Conservation (phyloP, 2,888 invertebrate genomes). For the Seira ritae region DNA sequence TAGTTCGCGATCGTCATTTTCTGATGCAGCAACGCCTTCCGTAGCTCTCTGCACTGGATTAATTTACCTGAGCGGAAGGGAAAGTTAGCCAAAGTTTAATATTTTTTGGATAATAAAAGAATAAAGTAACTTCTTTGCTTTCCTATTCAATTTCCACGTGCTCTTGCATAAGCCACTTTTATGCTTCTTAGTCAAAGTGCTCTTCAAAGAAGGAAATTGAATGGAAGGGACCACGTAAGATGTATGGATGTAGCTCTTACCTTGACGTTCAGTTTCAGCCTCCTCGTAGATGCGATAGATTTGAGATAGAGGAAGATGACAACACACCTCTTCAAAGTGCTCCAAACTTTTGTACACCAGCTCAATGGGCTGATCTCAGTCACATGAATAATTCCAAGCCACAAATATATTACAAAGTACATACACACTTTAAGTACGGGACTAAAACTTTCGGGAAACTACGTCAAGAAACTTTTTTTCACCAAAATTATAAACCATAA, state of each 20-base stretch:
- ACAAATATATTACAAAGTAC: slow-evolving; percentile 18
- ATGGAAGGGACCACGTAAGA: neutral
- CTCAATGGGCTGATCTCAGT: slow-evolving; percentile 75
- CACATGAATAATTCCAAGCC: slow-evolving; percentile 14
- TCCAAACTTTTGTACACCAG: slow-evolving; percentile 75
- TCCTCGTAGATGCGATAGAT: slow-evolving; percentile 74
- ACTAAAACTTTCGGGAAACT: slow-evolving; percentile 1
- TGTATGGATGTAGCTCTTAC: slow-evolving; percentile 59
- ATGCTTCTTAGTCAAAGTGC: neutral
- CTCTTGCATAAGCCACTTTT: neutral
- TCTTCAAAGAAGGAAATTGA: neutral
- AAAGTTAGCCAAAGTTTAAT: neutral
- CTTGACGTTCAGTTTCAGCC: slow-evolving; percentile 74
- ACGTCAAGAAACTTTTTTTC: slow-evolving; percentile 15
- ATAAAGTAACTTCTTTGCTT: too few relatives aligned
- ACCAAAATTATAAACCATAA: neutral
- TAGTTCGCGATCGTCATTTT: slow-evolving; percentile 27
- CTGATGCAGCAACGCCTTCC: slow-evolving; percentile 49
- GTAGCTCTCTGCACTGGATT: slow-evolving; percentile 72
- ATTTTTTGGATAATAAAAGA: neutral
- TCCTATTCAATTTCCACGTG: neutral
- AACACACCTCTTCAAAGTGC: slow-evolving; percentile 75
- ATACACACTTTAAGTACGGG: neutral
- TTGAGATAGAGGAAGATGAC: slow-evolving; percentile 72
- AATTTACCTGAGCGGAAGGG: slow-evolving; percentile 70